These are phyloP conservation scores for Chrosomus eos DNA, from an alignment of 2,797 vertebrate species.

Conservation along the genomic window DNA sequence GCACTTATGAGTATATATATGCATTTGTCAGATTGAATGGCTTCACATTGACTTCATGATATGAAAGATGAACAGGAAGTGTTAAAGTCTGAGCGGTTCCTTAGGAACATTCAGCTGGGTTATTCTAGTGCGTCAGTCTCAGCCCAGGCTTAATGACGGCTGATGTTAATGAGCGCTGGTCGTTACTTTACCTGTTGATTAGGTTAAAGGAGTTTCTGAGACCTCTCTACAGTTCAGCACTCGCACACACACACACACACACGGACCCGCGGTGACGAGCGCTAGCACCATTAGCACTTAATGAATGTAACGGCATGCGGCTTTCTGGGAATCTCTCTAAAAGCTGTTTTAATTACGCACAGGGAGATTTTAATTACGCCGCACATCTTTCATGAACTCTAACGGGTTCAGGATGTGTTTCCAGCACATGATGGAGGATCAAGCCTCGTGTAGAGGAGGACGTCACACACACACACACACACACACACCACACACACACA, in stretches of 20 bases:
- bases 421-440: constrained; percentile 54
- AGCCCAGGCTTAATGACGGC: too few relatives aligned
- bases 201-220: constrained; percentile 5
- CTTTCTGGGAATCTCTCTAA: constrained; percentile 69
- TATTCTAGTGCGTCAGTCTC: neutral
- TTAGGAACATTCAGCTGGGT: neutral
- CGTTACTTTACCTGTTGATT: constrained; percentile 45
- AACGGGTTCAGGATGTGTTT: constrained; percentile 32
- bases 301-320: constrained; percentile 63
- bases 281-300: constrained; percentile 11
- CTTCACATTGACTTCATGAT: too few relatives aligned
- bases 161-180: neutral
- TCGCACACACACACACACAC: too few relatives aligned
- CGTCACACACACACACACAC: too few relatives aligned
- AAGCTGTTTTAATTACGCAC: constrained; percentile 76
- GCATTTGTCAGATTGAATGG: too few relatives aligned
- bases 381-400: constrained; percentile 49
- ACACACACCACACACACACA: too few relatives aligned
- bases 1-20: too few relatives aligned
- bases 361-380: constrained; percentile 69
- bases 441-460: constrained; percentile 23
- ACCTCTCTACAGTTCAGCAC: neutral
- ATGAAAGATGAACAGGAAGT: too few relatives aligned
- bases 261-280: neutral
- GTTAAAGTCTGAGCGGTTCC: too few relatives aligned